Conservation (phyloP, 2,797 vertebrate species). For the Ptychadena robeensis region DNA sequence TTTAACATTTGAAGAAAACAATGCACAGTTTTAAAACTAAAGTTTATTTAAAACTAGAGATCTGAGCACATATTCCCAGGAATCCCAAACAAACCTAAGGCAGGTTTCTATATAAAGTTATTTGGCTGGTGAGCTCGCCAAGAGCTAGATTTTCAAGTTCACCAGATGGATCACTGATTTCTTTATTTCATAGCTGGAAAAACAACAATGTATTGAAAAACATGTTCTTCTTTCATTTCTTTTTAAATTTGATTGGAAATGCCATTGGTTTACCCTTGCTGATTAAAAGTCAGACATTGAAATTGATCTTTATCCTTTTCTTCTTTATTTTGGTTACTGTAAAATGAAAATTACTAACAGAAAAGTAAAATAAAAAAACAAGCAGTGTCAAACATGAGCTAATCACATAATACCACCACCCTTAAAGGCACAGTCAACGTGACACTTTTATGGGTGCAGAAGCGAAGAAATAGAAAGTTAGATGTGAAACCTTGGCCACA, state of each 20-base stretch:
- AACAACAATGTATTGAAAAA: background rate
- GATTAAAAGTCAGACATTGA: no score
- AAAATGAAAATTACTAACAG: no score
- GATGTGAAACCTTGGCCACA: no score
- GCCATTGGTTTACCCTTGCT: no score
- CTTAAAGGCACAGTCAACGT: no score
- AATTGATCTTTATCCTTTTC: no score
- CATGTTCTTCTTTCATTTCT: background rate
- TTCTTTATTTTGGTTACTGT: no score
- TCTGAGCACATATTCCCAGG: background rate
- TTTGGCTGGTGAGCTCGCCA: background rate
- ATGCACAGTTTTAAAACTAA: background rate
- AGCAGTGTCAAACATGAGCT: no score
- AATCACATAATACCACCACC: no score
- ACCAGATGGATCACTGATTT: background rate
- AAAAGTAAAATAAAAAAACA: no score
- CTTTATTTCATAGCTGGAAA: background rate
- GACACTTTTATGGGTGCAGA: no score
- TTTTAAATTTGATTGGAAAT: background rate
- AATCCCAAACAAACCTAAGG: background rate
- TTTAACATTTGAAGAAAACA: background rate
- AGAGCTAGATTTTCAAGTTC: background rate
- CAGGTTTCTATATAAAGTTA: constrained; percentile 1
- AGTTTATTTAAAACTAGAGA: background rate
- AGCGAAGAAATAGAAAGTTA: no score